These are phyloP conservation scores for Thripadectes ignobilis DNA, from an alignment of 2,797 vertebrate genomes.

Conservation along the genomic window DNA sequence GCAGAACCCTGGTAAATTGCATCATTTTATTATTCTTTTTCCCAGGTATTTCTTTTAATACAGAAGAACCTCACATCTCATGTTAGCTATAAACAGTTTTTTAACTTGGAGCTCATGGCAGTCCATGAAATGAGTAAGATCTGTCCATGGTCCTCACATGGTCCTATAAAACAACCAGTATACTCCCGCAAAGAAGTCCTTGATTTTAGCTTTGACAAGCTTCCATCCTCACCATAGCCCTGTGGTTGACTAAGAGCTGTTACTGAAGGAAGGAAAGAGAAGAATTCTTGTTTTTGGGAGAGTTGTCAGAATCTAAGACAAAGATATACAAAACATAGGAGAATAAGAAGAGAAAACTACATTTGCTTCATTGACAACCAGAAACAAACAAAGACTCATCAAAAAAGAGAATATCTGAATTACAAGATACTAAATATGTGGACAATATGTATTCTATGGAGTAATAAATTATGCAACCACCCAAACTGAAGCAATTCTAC, in stretches of 20 bases:
- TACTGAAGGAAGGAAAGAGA: background rate
- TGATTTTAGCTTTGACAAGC: background rate
- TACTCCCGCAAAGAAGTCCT: background rate
- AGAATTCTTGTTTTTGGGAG: background rate
- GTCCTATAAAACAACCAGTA: background rate
- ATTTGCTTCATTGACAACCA: background rate
- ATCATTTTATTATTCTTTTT: background rate
- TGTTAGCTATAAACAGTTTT: background rate
- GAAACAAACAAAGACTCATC: background rate
- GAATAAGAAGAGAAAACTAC: background rate
- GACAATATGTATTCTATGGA: background rate
- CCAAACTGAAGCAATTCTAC: background rate
- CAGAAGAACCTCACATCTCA: background rate
- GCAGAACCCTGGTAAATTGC: background rate
- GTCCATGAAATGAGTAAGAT: background rate
- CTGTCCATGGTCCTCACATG: conserved; percentile 64
- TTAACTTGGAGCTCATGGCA: background rate
- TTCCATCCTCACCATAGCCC: background rate
- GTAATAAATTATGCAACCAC: background rate
- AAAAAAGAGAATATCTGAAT: background rate
- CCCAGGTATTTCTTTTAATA: background rate
- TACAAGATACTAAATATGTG: background rate
- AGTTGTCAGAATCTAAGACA: background rate
- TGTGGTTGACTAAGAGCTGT: background rate
- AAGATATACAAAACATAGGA: background rate